Evolutionary conservation across 1,140 invertebrate species (phyloP), one percentile per base, ranked within the genome.

Genomic region (Drosophila obscura): DNA sequence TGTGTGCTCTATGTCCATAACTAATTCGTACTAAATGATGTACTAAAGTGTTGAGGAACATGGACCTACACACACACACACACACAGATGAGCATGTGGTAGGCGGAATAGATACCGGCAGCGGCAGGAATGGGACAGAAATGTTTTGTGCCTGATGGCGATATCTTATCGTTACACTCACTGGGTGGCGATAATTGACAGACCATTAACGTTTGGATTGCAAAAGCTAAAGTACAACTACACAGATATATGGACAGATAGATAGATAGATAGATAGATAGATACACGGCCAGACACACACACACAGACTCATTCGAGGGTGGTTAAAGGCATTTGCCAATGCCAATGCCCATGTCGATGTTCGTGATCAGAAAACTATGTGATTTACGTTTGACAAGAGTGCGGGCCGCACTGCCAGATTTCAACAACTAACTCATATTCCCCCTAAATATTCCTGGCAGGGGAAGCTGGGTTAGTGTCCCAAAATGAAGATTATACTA

Each of bases 181-280:
- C 83, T 88, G 83, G 83, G 83, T 88, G 83, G 83, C 83, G 83
- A 87, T 87, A 87, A 87, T 87, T 87, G 83, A 87, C 83, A 87
- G 83, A 88, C 83, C 83, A 87, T 87, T 87, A 88, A 88, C 79
- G 83, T 87, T 87, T 77, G 76, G 83, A 87, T 82, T 87, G 83
- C 84, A 83, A 72, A 72, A 78, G 83, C 81, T 71, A 71, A 78
- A 87, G 81, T 44, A 44, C 45, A 67, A 28, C 43, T 31, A 46
- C 41, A 49, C 15, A 49, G 19, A 28, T 16, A 31, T 44, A 44
- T 55, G 44, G 41, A 48, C 51, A 13, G 24, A 5, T 24, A 24
- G 15, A 13, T 53, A 3, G 16, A 57, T 45, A 65, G 50, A 58
- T 66, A 52, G 55, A 71, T 5, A 26, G 35, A 45, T 5, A 13